A percentile compares a stretch with the other conserved stretches of the same genome.
phyloP scores from a whole-genome alignment of 1,140 invertebrate genomes.

The Brachionus asplanchnoidis region DNA sequence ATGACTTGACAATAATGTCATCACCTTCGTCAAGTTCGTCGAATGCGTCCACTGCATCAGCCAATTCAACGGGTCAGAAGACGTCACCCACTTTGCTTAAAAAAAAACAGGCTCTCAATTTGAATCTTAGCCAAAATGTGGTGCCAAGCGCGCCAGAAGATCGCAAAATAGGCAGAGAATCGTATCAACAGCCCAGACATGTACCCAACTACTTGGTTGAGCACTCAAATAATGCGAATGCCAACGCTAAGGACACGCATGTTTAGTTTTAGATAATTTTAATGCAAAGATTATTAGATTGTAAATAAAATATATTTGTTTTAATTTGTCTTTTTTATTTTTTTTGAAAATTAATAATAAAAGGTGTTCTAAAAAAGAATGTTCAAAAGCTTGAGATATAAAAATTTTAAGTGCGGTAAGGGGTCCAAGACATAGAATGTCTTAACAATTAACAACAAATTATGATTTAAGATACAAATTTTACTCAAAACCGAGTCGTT shows the following conservation, averaged over 20 bases:
- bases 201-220: not conserved
- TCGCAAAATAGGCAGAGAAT: not conserved
- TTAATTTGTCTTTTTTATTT: not conserved
- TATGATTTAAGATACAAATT: no score
- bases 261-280: slow-evolving; percentile 11
- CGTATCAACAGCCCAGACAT: not conserved
- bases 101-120: not conserved
- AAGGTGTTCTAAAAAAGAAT: no score
- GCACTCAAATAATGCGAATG: not conserved
- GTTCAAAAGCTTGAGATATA: no score
- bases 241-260: slow-evolving; percentile 40
- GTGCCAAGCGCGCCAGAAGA: not conserved
- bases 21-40: slow-evolving; percentile 1
- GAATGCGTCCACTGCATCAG: not conserved
- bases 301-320: slow-evolving; percentile 1
- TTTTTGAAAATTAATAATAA: no score
- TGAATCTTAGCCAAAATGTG: not conserved
- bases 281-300: not conserved
- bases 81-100: not conserved
- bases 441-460: no score
- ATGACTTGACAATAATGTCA: slow-evolving; percentile 11
- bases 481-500: no score
- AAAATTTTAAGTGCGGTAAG: no score
- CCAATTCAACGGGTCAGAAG: not conserved
- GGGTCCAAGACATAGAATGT: no score